phyloP scores from a whole-genome alignment of 1,140 invertebrate genomes.

The fruit fly (Drosophila melanogaster) region Release_6_plus_ISO1_MT NC_004354.4:5219501-5220000 shows the following conservation, averaged over 20 bases:
- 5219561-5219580: no score
- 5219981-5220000: neutral
- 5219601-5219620: neutral
- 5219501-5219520: conserved; percentile 54
- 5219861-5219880: conserved; percentile 81
- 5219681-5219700: no score
- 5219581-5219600: no score
- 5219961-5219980: neutral
- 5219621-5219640: neutral
- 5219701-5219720: no score
- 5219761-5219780: neutral
- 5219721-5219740: neutral
- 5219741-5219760: neutral
- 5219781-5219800: conserved; percentile 11
- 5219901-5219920: conserved; percentile 2
- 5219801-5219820: conserved; percentile 72
- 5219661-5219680: neutral
- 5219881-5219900: conserved; percentile 26
- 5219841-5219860: conserved; percentile 83
- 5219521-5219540: conserved; percentile 72
- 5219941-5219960: neutral
- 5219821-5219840: conserved; percentile 77
- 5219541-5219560: conserved; percentile 1
- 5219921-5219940: conserved; percentile 19
- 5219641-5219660: neutral